These are phyloP conservation scores for Phoeniculus purpureus DNA, from an alignment of 2,797 vertebrate species.

Conservation along the genomic window DNA sequence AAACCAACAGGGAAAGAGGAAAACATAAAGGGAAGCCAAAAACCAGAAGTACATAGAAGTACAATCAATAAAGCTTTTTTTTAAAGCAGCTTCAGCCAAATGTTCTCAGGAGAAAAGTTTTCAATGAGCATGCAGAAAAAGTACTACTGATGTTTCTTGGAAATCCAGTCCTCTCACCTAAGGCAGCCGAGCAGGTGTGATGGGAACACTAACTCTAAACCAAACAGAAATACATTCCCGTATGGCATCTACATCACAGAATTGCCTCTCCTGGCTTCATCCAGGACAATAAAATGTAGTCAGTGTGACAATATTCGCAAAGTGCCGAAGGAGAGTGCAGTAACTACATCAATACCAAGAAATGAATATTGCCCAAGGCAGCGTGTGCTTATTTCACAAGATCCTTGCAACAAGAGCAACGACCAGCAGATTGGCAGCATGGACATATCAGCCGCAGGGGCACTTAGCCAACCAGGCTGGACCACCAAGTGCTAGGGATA, in stretches of 20 bases:
- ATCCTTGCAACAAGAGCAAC: neutral
- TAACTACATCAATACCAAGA: neutral
- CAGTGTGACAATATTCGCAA: neutral
- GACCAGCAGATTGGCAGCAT: neutral
- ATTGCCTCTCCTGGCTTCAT: neutral
- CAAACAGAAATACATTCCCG: neutral
- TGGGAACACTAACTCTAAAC: neutral
- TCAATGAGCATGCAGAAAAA: neutral
- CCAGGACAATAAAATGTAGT: neutral
- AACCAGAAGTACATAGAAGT: neutral
- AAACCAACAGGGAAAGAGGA: neutral
- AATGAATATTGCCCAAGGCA: neutral
- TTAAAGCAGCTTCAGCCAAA: neutral
- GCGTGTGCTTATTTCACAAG: neutral
- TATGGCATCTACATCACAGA: fast-evolving
- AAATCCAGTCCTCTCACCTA: neutral
- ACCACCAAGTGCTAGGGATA: neutral
- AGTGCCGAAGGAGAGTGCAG: neutral
- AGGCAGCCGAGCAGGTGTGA: neutral
- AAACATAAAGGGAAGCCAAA: neutral
- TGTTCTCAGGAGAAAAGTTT: neutral
- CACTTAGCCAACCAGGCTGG: no score
- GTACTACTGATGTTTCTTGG: neutral
- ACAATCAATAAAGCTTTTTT: neutral
- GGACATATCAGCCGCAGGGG: neutral